A percentile compares a stretch with the other conserved stretches of the same genome.
These are phyloP conservation scores for Ditylenchus dipsaci DNA, from an alignment of 1,140 invertebrate species.

Conservation along the genomic window DNA sequence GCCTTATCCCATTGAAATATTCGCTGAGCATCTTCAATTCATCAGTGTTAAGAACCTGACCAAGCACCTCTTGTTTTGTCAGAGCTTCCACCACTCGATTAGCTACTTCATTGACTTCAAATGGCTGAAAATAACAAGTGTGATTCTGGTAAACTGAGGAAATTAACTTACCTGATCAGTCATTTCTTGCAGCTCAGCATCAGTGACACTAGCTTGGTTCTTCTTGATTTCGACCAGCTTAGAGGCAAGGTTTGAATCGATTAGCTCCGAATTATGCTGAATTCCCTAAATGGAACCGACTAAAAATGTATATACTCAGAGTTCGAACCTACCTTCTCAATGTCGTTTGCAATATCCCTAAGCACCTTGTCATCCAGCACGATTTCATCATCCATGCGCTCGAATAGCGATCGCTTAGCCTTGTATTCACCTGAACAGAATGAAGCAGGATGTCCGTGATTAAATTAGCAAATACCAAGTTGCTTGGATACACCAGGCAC, in stretches of 20 bases:
- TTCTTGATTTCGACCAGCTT: slow-evolving; percentile 17
- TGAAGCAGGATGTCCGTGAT: too few relatives aligned
- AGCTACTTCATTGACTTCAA: slow-evolving; percentile 15
- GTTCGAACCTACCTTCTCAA: slow-evolving; percentile 4
- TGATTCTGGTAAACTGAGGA: neutral
- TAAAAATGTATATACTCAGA: neutral
- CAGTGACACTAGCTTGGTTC: neutral
- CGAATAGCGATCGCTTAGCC: slow-evolving; percentile 7
- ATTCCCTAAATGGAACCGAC: slow-evolving; percentile 2
- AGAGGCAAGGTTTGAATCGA: slow-evolving; percentile 2
- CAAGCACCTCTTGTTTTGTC: slow-evolving; percentile 14
- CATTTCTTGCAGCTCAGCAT: slow-evolving; percentile 4
- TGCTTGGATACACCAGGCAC: neutral
- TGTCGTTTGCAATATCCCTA: slow-evolving; percentile 12
- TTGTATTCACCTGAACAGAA: neutral
- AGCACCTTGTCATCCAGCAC: slow-evolving; percentile 17
- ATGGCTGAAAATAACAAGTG: neutral
- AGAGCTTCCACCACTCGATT: slow-evolving; percentile 17
- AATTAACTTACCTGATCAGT: slow-evolving; percentile 5
- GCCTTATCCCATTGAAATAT: slow-evolving; percentile 9
- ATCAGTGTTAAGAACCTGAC: slow-evolving; percentile 5
- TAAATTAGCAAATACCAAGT: too few relatives aligned
- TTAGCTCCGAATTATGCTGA: slow-evolving; percentile 4
- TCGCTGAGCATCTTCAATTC: slow-evolving; percentile 15
- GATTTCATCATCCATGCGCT: slow-evolving; percentile 16